Conservation (phyloP, 1,140 invertebrate genomes). For the Pseudobourletiella spinata region DNA sequence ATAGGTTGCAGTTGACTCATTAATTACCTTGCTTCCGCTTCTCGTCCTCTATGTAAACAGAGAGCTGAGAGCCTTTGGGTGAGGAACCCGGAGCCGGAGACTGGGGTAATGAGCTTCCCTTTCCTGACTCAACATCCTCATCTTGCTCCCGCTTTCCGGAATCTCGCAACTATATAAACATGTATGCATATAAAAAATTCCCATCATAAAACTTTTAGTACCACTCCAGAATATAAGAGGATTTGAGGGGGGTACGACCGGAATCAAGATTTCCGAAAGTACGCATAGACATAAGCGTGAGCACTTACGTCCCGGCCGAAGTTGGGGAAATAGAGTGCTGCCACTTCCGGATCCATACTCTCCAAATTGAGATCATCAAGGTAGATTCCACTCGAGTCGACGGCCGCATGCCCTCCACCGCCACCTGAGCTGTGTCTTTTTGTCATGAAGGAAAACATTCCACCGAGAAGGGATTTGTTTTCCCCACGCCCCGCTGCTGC, state of each 20-base stretch:
- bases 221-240: too few relatives aligned
- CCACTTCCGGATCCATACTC: conserved; percentile 78
- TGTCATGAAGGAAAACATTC: conserved; percentile 88
- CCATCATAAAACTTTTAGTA: neutral
- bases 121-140: conserved; percentile 90
- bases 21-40: neutral
- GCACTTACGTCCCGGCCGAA: conserved; percentile 22
- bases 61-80: conserved; percentile 21
- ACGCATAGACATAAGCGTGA: too few relatives aligned
- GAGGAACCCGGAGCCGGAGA: conserved; percentile 53
- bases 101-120: conserved; percentile 84
- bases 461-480: conserved; percentile 62
- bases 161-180: neutral
- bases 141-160: conserved; percentile 46
- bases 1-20: too few relatives aligned
- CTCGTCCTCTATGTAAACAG: conserved; percentile 18
- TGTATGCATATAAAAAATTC: neutral
- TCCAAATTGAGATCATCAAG: conserved; percentile 82
- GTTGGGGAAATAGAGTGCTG: conserved; percentile 74
- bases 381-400: conserved; percentile 75
- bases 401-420: conserved; percentile 45
- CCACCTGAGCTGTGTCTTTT: conserved; percentile 50
- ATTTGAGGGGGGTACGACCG: too few relatives aligned
- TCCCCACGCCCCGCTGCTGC: conserved; percentile 14
- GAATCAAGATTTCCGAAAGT: neutral